Percentiles rank a stretch among this genome's conserved stretches.
These are phyloP conservation scores for Bujurquina vittata DNA, from an alignment of 2,113 vertebrate species.

Conservation along the genomic window DNA sequence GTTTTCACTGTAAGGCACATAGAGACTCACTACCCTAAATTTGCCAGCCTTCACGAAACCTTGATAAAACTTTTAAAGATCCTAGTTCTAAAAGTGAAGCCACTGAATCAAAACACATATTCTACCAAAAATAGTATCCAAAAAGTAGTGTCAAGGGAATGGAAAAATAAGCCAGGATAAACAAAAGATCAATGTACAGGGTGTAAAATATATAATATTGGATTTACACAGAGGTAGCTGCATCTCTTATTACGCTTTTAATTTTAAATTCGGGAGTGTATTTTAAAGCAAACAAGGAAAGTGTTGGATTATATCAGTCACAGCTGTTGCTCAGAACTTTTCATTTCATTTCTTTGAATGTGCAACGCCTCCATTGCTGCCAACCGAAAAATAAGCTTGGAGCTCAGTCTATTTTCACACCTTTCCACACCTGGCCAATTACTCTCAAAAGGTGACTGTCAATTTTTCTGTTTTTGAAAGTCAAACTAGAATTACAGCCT, in stretches of 20 bases:
- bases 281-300: constrained; percentile 6
- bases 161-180: neutral
- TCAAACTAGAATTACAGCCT: neutral
- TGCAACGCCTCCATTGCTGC: constrained; percentile 18
- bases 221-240: neutral
- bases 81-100: neutral
- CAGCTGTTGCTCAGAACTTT: constrained; percentile 21
- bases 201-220: neutral
- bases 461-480: constrained; percentile 19
- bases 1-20: constrained; percentile 3
- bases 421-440: constrained; percentile 32
- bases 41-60: neutral
- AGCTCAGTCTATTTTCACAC: constrained; percentile 30
- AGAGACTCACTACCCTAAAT: neutral
- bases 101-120: neutral
- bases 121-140: neutral
- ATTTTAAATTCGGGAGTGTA: neutral
- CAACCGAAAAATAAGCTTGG: neutral
- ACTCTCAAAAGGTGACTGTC: constrained; percentile 16
- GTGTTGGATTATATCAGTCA: constrained; percentile 10
- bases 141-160: neutral
- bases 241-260: neutral
- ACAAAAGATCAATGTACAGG: neutral
- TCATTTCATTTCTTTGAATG: constrained; percentile 13
- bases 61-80: neutral